Base-by-base conservation (phyloP, 2,888 invertebrate genomes). In the Meloe dianella region DNA sequence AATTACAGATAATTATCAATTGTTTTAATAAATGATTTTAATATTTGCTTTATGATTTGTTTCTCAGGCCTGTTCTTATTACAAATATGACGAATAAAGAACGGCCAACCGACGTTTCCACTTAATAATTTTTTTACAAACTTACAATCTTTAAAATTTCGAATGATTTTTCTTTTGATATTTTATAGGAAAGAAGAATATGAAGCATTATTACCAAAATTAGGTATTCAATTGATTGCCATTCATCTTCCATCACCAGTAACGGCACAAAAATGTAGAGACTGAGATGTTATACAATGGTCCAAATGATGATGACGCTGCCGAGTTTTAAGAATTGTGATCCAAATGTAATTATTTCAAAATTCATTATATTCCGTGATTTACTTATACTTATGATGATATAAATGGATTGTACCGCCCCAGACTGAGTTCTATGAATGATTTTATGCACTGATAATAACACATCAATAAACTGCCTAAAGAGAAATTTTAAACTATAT, bases 241-340 rank as follows among this genome's bases (percentile, higher is more conserved):
- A 97, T 99, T 84, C 99, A 99, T 84, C 88, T 99, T 84, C 99
- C 99, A 68, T 99, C 98, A 30, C 99, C 99, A 3, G 98, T 99
- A 63, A 95, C 96, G 67, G 98, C 99, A 64, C 99, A 99, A 87
- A 96, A 93, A 84, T 99, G 99, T 89, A 92, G 99, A 87, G 97
- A n/a, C 97, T 95, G 98, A 99, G 87, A 94, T 98, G 94, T 87
- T 99, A 86, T 99, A 99, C 85, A 98, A 99, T 87, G 99, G 98
- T 78, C 98, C 98, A 64, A 91, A 90, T 71, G 98, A 98, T 82
- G 98, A 99, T 82, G 95, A 96, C 79, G 97, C 95, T 74, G 80
- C 80, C 32, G 0, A 79, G 78, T 71, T 72, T 64, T 54, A 79
- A 94, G 91, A 93, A 83, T 82, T 99, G 99, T 83, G 97, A 99